Evolutionary conservation across 2,797 vertebrate species (phyloP), one percentile per base, ranked within the genome.

Genomic region (Propithecus perrieri): DNA sequence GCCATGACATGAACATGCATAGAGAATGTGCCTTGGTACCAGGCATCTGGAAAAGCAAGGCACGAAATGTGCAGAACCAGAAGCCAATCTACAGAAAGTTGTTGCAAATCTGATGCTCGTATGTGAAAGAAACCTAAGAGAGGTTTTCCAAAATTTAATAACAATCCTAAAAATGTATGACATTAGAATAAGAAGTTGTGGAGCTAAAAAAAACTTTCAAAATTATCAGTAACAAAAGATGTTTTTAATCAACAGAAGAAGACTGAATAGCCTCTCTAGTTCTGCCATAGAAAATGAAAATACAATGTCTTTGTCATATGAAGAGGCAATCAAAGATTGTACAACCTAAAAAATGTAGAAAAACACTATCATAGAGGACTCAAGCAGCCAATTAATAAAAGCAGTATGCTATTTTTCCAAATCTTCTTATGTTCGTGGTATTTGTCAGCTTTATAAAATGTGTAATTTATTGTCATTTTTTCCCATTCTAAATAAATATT

Each of bases 21-120:
- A 2, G 38, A 5, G 22, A n/a, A 9, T 12, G 17, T 4, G 41
- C 33, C 72, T 48, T 78, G 9, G 35, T 46, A 55, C 75, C 4
- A 1, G 24, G 22, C 57, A 14, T n/a, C 38, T 41, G 26, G 9
- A 24, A 65, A 61, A 35, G 24, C 4, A 28, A 14, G 18, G 13
- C 5, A 0, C 2, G 46, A 43, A 13, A 24, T 0, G 1, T 2
- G 18, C 8, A 72, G 72, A 26, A 0, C 15, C 18, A 12, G 46
- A 84, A 38, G 50, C 20, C 1, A 0, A 1, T 1, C 8, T 20
- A 0, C 17, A 10, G 17, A 22, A 75, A 12, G 11, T 12, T 9
- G 24, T 20, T 17, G n/a, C 7, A 8, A 1, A 22, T 43, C 87
- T 75, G 57, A 17, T 1, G 61, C 81, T 41, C 57, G 0, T 0